Conservation (phyloP, 2,797 vertebrate genomes). For the Phoeniculus purpureus region DNA sequence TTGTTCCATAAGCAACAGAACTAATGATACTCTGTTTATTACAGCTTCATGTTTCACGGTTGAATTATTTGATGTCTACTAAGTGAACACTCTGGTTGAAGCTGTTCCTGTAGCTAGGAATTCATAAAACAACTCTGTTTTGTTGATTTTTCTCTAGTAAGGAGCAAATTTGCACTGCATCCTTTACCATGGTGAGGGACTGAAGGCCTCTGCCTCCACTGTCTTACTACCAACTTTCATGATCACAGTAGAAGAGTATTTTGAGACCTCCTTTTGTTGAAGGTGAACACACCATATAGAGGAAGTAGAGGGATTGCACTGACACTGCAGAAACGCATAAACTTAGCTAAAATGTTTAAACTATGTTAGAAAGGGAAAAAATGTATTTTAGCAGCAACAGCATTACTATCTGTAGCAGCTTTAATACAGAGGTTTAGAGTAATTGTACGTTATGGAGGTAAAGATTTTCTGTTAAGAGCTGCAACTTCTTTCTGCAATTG, state of each 20-base stretch:
- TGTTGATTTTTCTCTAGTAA: background rate
- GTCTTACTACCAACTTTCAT: background rate
- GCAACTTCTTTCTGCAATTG: background rate
- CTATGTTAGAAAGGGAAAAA: background rate
- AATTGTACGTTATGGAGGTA: background rate
- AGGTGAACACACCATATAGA: background rate
- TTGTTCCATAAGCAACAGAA: background rate
- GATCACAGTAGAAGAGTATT: background rate
- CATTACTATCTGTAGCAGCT: background rate
- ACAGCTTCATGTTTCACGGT: background rate
- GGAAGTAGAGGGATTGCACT: accelerated
- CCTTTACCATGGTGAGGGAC: background rate
- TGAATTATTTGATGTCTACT: conserved; percentile 7
- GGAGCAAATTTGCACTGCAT: background rate
- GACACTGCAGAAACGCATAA: background rate
- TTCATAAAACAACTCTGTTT: background rate
- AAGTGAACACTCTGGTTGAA: background rate
- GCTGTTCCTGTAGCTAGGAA: background rate
- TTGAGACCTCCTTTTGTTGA: background rate
- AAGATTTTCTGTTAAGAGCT: background rate
- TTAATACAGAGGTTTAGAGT: background rate
- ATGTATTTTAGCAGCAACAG: background rate
- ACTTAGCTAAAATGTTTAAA: background rate
- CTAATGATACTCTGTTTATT: background rate
- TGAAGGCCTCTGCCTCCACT: background rate